Evolutionary conservation across 2,113 vertebrate species (phyloP).

Genomic region (Progne subis): DNA sequence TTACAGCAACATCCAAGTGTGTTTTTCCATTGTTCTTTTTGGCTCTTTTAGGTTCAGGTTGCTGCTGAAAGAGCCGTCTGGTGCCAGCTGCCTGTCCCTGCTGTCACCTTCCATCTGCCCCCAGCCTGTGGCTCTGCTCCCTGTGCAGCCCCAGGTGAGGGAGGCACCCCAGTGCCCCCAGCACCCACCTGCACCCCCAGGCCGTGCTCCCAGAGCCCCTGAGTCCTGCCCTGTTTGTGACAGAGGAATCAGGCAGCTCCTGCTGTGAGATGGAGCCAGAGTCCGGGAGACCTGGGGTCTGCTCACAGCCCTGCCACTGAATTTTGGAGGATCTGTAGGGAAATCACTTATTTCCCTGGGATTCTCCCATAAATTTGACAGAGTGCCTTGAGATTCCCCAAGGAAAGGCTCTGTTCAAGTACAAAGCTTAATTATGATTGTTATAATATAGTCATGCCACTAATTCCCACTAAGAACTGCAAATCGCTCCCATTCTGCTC

Average conservation of each 20-base stretch:
- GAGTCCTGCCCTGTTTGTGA: fast-evolving
- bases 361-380: conserved; percentile 41
- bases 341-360: conserved; percentile 6
- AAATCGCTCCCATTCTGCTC: conserved; percentile 47
- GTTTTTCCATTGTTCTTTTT: background rate
- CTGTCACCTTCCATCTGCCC: background rate
- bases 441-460: conserved; percentile 57
- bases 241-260: background rate
- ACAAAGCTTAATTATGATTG: conserved; percentile 69
- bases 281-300: background rate
- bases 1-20: background rate
- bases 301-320: background rate
- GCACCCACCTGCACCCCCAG: background rate
- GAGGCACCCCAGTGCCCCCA: background rate
- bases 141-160: fast-evolving
- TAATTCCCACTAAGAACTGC: conserved; percentile 63
- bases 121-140: fast-evolving
- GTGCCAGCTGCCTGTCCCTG: background rate
- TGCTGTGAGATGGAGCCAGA: background rate
- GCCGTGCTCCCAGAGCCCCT: fast-evolving
- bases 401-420: conserved; percentile 47
- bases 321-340: background rate
- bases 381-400: conserved; percentile 45
- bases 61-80: background rate
- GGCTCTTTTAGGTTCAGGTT: background rate